Percentiles rank a stretch among this genome's conserved stretches.
Evolutionary conservation across 2,888 invertebrate genomes (phyloP).

Genomic region (Psococerastis gibbosa): DNA sequence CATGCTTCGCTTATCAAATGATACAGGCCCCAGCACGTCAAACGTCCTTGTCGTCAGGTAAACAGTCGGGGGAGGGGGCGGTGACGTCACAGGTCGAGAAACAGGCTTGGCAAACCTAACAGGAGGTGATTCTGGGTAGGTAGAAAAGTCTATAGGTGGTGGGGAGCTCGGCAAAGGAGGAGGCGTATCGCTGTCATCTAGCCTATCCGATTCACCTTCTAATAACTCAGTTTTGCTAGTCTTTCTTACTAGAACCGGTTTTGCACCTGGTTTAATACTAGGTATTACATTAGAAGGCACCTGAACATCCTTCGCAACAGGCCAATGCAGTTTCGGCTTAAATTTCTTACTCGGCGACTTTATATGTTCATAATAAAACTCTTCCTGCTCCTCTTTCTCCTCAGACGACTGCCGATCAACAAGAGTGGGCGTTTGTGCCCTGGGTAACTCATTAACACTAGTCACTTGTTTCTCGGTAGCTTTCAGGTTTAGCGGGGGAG

Average conservation of each 20-base stretch:
- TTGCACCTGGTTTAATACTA: background rate
- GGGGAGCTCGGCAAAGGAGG: conserved; percentile 30
- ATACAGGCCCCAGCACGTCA: background rate
- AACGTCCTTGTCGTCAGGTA: conserved; percentile 3
- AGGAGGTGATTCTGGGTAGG: conserved; percentile 30
- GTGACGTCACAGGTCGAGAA: conserved; percentile 32
- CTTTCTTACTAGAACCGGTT: background rate
- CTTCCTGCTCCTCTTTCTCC: background rate
- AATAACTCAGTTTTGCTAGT: background rate
- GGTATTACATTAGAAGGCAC: background rate
- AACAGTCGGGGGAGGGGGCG: conserved; percentile 25
- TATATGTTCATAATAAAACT: too few relatives aligned
- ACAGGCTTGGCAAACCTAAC: conserved; percentile 30
- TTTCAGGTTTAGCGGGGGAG: background rate
- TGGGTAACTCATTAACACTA: background rate
- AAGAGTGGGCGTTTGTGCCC: background rate
- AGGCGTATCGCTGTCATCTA: conserved; percentile 20
- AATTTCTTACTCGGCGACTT: background rate
- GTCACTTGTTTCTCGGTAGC: background rate
- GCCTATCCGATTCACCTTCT: background rate
- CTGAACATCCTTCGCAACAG: background rate
- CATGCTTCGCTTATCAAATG: background rate
- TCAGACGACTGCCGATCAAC: background rate
- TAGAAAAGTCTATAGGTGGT: conserved; percentile 17
- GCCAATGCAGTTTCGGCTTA: conserved; percentile 9